Evolutionary conservation across 2,888 invertebrate genomes (phyloP).

Genomic region (Hecatera dysodea): DNA sequence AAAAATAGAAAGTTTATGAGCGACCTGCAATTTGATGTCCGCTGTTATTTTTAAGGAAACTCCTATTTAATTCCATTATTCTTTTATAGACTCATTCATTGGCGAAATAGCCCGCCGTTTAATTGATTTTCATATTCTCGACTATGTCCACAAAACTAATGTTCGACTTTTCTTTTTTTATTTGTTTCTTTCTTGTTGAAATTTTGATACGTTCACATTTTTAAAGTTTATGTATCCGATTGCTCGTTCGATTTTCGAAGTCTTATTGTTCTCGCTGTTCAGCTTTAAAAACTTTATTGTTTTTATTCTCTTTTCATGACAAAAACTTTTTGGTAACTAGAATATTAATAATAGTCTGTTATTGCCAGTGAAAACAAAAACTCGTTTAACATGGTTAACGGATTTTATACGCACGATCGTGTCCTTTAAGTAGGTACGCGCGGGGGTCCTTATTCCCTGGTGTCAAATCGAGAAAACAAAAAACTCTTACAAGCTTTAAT

Average conservation of each 20-base stretch:
- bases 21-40: too few relatives aligned
- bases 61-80: too few relatives aligned
- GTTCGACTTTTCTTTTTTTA: slow-evolving; percentile 37
- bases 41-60: too few relatives aligned
- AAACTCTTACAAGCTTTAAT: too few relatives aligned
- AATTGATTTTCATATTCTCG: too few relatives aligned
- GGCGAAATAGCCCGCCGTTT: too few relatives aligned
- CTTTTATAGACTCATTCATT: too few relatives aligned
- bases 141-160: too few relatives aligned
- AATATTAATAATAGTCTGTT: slow-evolving; percentile 21
- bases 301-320: slow-evolving; percentile 7
- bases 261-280: neutral
- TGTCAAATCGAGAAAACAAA: too few relatives aligned
- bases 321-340: slow-evolving; percentile 3
- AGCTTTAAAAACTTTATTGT: neutral
- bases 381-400: slow-evolving; percentile 43
- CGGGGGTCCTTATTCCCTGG: slow-evolving; percentile 4
- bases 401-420: slow-evolving; percentile 42
- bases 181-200: neutral
- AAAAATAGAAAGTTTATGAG: neutral
- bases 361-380: slow-evolving; percentile 22
- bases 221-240: too few relatives aligned
- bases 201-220: neutral
- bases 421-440: slow-evolving; percentile 4
- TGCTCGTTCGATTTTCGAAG: neutral